A percentile compares a stretch with the other conserved stretches of the same genome.
Evolutionary conservation across 1,140 invertebrate genomes (phyloP).

Genomic region (Danaus melanippus): DNA sequence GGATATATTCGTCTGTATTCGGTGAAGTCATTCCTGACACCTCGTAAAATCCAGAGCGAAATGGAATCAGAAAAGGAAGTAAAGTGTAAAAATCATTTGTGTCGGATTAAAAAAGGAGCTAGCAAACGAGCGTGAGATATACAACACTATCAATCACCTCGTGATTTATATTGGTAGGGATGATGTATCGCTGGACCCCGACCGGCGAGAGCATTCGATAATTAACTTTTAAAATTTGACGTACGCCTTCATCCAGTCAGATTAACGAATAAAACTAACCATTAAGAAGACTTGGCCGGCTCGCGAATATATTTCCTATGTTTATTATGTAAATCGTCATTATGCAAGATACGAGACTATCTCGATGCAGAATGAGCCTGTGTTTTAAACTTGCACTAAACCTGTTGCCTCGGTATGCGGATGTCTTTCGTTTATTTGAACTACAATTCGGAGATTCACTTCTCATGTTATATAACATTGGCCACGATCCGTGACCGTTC

Average conservation of each 20-base stretch:
- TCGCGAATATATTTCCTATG: not conserved
- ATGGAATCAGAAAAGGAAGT: constrained; percentile 52
- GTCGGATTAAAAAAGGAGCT: constrained; percentile 67
- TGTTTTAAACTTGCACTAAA: constrained; percentile 15
- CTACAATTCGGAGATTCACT: constrained; percentile 3
- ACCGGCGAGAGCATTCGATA: constrained; percentile 54
- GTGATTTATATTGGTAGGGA: constrained; percentile 63
- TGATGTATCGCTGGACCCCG: constrained; percentile 56
- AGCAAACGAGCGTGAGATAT: constrained; percentile 60
- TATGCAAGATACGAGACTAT: constrained; percentile 3
- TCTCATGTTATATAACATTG: constrained; percentile 11
- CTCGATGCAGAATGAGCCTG: constrained; percentile 7
- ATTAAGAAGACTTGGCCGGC: not conserved
- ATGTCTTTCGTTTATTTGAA: constrained; percentile 20
- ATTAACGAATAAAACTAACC: constrained; percentile 11
- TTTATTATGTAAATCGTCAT: constrained; percentile 1
- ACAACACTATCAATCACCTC: constrained; percentile 58
- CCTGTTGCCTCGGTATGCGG: constrained; percentile 21
- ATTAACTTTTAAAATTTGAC: constrained; percentile 71
- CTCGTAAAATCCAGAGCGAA: constrained; percentile 42
- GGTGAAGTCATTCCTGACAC: constrained; percentile 12
- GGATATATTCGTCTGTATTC: no score
- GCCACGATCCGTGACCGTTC: no score
- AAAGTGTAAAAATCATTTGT: constrained; percentile 66
- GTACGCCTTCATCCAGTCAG: constrained; percentile 49